Evolutionary conservation across 2,113 vertebrate species (phyloP).

Genomic region (Pavo muticus): DNA sequence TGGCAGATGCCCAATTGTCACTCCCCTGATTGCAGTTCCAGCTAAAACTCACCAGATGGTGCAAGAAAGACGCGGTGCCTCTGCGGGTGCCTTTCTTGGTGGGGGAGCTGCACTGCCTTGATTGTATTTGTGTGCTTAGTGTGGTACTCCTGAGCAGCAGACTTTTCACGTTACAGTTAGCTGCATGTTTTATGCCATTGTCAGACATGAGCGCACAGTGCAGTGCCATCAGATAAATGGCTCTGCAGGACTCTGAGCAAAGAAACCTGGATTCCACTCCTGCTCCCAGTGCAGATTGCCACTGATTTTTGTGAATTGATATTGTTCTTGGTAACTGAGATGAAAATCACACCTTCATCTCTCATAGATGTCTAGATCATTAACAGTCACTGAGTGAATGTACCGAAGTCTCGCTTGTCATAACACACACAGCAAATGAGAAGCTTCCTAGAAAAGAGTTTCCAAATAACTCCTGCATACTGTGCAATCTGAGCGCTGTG

Average conservation of each 20-base stretch:
- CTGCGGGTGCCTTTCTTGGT: background rate
- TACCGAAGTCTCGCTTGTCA: background rate
- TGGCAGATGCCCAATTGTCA: background rate
- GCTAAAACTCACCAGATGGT: constrained; percentile 55
- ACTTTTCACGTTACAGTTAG: fast-evolving
- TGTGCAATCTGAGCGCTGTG: background rate
- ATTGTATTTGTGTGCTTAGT: background rate
- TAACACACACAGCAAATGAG: background rate
- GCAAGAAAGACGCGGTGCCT: background rate
- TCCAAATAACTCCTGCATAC: background rate
- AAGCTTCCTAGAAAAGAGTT: background rate
- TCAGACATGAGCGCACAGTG: background rate
- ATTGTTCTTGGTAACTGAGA: background rate
- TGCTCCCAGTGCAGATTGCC: background rate
- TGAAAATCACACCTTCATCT: background rate
- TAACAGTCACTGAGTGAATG: background rate
- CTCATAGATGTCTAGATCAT: background rate
- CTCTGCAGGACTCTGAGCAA: background rate
- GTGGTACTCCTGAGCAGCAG: background rate
- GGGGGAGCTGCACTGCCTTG: fast-evolving
- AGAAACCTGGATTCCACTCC: background rate
- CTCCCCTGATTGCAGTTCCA: constrained; percentile 25
- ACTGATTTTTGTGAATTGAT: background rate
- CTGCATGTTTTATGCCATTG: background rate
- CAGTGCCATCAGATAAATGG: background rate